phyloP scores from a whole-genome alignment of 2,113 vertebrate genomes.

The Trogon melanurus region DNA sequence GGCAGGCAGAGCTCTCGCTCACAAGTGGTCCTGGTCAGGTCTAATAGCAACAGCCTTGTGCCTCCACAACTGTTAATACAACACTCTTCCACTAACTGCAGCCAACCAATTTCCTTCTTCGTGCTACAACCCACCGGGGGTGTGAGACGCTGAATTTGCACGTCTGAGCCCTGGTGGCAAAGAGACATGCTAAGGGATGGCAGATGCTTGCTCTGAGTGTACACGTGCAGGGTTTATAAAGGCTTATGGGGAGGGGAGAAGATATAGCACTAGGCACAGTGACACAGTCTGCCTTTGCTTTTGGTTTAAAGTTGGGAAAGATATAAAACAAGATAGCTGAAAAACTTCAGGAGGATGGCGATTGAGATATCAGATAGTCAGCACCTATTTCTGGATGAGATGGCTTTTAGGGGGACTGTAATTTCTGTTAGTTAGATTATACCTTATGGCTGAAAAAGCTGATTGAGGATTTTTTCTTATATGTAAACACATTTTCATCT shows the following conservation, averaged over 20 bases:
- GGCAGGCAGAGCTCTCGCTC: neutral
- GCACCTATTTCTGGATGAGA: neutral
- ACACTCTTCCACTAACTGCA: neutral
- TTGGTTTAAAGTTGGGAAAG: neutral
- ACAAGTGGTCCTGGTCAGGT: neutral
- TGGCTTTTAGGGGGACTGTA: neutral
- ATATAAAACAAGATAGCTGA: neutral
- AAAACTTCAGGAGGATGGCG: neutral
- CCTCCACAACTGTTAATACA: neutral
- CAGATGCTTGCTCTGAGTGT: neutral
- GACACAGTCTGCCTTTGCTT: neutral
- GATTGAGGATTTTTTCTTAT: neutral
- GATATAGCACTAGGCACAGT: neutral
- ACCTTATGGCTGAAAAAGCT: neutral
- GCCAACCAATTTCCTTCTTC: conserved; percentile 25
- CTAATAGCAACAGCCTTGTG: neutral
- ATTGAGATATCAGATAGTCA: neutral
- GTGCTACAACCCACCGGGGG: neutral
- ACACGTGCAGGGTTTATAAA: neutral
- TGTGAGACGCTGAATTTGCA: conserved; percentile 52
- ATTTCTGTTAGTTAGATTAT: neutral
- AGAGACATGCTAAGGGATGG: neutral
- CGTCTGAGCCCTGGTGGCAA: neutral
- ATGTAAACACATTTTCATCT: neutral
- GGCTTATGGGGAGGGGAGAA: neutral